phyloP scores from a whole-genome alignment of 92 coral and sea anemone genomes.

The Parazoanthus atlanticus region DNA sequence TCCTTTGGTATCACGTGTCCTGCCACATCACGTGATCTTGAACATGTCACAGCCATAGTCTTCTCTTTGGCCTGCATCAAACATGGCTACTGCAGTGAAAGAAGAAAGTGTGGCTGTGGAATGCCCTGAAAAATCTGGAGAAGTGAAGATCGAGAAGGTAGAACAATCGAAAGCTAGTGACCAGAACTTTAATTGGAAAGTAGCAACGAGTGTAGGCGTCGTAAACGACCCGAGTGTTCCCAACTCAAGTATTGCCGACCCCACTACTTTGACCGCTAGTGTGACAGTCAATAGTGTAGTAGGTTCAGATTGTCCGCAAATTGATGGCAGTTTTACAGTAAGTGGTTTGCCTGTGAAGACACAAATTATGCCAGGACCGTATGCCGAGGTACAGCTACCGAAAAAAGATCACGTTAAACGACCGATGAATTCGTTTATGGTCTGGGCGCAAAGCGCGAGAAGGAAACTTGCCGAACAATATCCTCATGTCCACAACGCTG shows the following conservation, averaged over 20 bases:
- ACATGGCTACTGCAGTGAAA: slow-evolving; percentile 85
- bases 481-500: slow-evolving; percentile 99
- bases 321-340: slow-evolving; percentile 80
- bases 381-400: slow-evolving; percentile 89
- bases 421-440: slow-evolving; percentile 99
- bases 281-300: slow-evolving; percentile 76
- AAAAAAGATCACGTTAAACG: slow-evolving; percentile 96
- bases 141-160: slow-evolving; percentile 93
- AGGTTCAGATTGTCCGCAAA: slow-evolving; percentile 81
- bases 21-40: slow-evolving; percentile 63
- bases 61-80: slow-evolving; percentile 71
- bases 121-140: slow-evolving; percentile 89
- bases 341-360: slow-evolving; percentile 85
- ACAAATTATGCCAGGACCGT: slow-evolving; percentile 92
- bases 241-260: slow-evolving; percentile 55
- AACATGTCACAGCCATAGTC: slow-evolving; percentile 82
- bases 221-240: slow-evolving; percentile 71
- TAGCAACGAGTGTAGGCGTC: slow-evolving; percentile 74
- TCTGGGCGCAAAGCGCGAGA: slow-evolving; percentile 99
- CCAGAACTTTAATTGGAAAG: slow-evolving; percentile 92
- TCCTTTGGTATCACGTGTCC: slow-evolving; percentile 83
- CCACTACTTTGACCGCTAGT: slow-evolving; percentile 69
- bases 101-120: slow-evolving; percentile 75
- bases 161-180: slow-evolving; percentile 87
- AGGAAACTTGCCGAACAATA: slow-evolving; percentile 98